Evolutionary conservation across 2,888 invertebrate species (phyloP).

Genomic region (Megastigmus dorsalis): DNA sequence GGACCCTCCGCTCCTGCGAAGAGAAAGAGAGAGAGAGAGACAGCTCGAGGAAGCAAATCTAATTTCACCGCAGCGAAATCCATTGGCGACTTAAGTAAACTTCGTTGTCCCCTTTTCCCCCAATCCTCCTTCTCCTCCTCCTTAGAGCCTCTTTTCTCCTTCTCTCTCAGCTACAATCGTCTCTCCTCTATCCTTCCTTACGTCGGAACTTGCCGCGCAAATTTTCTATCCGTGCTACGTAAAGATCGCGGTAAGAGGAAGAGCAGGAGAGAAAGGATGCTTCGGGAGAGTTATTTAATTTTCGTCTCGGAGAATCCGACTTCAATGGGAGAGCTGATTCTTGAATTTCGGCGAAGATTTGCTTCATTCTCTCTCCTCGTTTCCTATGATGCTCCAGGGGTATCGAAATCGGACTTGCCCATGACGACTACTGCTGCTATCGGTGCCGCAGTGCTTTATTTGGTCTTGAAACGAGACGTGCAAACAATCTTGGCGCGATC

Average conservation of each 20-base stretch:
- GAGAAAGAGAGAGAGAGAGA: not conserved
- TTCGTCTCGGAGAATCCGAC: slow-evolving; percentile 63
- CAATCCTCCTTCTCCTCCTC: slow-evolving; percentile 1
- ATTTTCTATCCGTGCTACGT: slow-evolving; percentile 7
- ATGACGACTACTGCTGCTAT: not conserved
- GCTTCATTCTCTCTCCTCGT: not conserved
- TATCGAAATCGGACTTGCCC: slow-evolving; percentile 1
- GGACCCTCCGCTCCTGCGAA: too few relatives aligned
- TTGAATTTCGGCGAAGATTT: slow-evolving; percentile 54
- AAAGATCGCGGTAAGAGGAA: slow-evolving; percentile 21
- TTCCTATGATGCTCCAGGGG: slow-evolving; percentile 40
- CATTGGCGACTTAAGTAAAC: slow-evolving; percentile 59
- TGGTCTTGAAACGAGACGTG: too few relatives aligned
- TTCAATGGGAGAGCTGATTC: slow-evolving; percentile 64
- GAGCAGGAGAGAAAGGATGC: slow-evolving; percentile 8
- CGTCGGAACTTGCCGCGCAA: slow-evolving; percentile 5
- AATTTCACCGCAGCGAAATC: slow-evolving; percentile 55
- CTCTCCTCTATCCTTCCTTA: slow-evolving; percentile 5
- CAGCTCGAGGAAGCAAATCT: slow-evolving; percentile 56
- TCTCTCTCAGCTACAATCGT: not conserved
- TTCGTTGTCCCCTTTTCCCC: slow-evolving; percentile 45
- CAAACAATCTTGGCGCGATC: not conserved
- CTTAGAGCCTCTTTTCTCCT: slow-evolving; percentile 31
- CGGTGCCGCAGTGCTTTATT: too few relatives aligned
- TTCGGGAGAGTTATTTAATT: slow-evolving; percentile 66